Percentiles rank a stretch among this genome's conserved stretches.
Conservation (phyloP, 2,113 vertebrate genomes). For the Carettochelys insculpta region DNA sequence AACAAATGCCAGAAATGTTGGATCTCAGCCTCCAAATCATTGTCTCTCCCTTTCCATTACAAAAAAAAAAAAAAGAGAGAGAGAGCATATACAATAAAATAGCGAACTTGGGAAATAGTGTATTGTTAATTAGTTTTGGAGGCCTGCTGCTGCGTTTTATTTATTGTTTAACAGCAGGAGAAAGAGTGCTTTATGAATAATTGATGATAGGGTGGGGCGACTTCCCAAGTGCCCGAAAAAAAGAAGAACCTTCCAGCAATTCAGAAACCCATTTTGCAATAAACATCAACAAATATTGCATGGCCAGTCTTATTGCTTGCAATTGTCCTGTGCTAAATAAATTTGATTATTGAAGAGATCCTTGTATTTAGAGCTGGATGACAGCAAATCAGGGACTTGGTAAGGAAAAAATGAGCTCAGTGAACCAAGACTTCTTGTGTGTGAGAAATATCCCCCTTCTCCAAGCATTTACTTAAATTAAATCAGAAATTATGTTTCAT, state of each 20-base stretch:
- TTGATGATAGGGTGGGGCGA: neutral
- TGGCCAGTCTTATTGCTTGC: neutral
- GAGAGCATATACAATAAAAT: neutral
- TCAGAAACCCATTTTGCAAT: neutral
- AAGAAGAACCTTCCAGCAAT: neutral
- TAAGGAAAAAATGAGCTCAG: neutral
- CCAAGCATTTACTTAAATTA: neutral
- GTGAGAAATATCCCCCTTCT: slow-evolving; percentile 1
- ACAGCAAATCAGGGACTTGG: neutral
- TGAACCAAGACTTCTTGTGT: slow-evolving; percentile 4
- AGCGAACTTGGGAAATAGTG: neutral
- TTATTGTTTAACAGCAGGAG: neutral
- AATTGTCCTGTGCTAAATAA: neutral
- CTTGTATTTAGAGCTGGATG: neutral
- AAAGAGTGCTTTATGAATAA: neutral
- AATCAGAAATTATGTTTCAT: slow-evolving; percentile 35
- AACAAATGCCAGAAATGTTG: neutral
- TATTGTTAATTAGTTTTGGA: neutral
- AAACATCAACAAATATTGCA: neutral
- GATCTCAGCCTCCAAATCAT: neutral
- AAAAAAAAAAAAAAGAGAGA: neutral
- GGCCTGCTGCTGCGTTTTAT: neutral
- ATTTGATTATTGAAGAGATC: neutral
- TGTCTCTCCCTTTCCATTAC: neutral
- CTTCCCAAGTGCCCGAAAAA: neutral